Evolutionary conservation across 2,113 vertebrate genomes (phyloP).

Genomic region (Solea solea): DNA sequence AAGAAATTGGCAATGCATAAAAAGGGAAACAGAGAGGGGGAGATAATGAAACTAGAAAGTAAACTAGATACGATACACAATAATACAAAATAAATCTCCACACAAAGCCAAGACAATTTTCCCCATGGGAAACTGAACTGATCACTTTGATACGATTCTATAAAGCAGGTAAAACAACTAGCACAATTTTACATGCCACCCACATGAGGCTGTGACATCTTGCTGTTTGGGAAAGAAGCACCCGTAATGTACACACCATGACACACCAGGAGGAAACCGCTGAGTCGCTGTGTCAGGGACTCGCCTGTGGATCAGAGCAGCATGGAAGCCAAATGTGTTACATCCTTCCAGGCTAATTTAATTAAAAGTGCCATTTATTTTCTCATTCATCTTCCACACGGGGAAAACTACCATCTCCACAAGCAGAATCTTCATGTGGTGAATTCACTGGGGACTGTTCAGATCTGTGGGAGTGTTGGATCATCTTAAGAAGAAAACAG

Average conservation of each 20-base stretch:
- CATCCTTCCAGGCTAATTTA: constrained; percentile 32
- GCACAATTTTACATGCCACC: not conserved
- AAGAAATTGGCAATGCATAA: no score
- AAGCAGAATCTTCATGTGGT: not conserved
- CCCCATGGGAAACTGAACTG: no score
- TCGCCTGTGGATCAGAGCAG: constrained; percentile 25
- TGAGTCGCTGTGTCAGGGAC: not conserved
- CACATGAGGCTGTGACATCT: not conserved
- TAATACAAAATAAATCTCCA: no score
- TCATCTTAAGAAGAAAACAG: not conserved
- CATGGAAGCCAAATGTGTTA: constrained; percentile 18
- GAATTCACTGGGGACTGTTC: constrained; percentile 4
- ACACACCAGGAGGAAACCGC: not conserved
- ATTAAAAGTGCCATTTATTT: constrained; percentile 41
- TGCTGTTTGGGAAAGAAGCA: constrained; percentile 7
- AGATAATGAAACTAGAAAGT: no score
- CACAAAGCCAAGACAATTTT: no score
- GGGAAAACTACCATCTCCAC: constrained; percentile 14
- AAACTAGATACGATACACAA: no score
- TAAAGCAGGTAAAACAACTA: no score
- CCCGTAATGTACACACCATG: not conserved
- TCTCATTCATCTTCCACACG: constrained; percentile 18
- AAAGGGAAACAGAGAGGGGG: no score
- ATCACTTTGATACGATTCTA: no score
- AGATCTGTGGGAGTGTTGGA: not conserved